Percentiles rank a stretch among this genome's conserved stretches.
Conservation (phyloP, 35 echinoderm and acorn worm species). For the Apostichopus parvimensis region DNA sequence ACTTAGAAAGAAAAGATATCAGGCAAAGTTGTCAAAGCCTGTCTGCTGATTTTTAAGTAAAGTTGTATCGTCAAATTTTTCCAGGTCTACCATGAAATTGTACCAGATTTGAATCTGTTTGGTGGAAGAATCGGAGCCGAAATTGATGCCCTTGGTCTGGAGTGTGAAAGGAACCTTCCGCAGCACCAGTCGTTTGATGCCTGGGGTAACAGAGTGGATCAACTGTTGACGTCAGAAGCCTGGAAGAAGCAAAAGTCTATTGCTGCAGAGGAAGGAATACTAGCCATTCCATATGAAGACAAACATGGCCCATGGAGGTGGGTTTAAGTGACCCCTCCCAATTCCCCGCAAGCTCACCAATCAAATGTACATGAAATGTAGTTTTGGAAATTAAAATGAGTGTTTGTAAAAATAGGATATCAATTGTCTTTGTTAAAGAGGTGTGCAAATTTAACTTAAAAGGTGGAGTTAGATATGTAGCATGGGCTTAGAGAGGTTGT, state of each 20-base stretch:
- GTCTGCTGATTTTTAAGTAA: no score
- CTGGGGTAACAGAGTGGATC: constrained; percentile 89
- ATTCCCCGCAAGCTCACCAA: neutral
- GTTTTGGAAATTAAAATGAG: no score
- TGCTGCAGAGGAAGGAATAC: constrained; percentile 88
- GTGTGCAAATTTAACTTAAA: no score
- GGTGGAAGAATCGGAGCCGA: constrained; percentile 69
- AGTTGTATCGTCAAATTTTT: neutral
- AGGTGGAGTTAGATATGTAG: no score
- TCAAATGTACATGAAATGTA: no score
- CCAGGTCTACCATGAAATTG: constrained; percentile 67
- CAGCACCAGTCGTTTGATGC: constrained; percentile 78
- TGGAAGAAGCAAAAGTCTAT: constrained; percentile 92
- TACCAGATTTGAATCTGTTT: constrained; percentile 78
- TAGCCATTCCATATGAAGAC: constrained; percentile 91
- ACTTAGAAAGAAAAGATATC: no score
- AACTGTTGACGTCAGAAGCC: constrained; percentile 81
- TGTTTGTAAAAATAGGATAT: no score
- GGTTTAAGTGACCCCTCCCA: neutral
- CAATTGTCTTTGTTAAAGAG: no score
- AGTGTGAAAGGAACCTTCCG: constrained; percentile 81
- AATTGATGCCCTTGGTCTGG: constrained; percentile 65
- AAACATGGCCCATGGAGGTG: constrained; percentile 87
- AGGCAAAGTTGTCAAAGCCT: no score
- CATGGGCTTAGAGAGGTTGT: no score